Base-by-base conservation (phyloP, 2,797 vertebrate genomes). In the Enteromius fasciolatus region DNA sequence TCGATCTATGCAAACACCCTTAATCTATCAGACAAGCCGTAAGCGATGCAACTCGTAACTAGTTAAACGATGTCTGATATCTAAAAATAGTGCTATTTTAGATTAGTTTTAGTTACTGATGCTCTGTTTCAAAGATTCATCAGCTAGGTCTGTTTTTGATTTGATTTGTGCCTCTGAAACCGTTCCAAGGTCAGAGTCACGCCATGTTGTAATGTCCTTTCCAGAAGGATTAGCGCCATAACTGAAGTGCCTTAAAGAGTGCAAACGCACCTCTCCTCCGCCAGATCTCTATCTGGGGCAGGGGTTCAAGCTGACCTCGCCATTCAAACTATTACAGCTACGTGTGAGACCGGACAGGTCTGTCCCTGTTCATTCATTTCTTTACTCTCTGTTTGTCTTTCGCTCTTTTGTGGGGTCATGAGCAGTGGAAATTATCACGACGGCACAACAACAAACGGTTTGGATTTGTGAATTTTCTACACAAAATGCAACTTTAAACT, bases 251-350 rank as follows among this genome's bases (percentile, higher is more conserved):
- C 78, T 77, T 72, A 86, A 84, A 90, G 88, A 90, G 78, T 36
- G 87, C 82, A 84, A 81, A 87, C 88, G 79, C 90, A 87, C 88
- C 88, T 84, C 61, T 11, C 31, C 23, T 68, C 18, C 2, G 86
- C 64, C 89, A 87, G 90, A 93, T 92, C 89, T 84, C 87, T 93
- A 91, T 92, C 90, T 90, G 78, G 85, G 84, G 86, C 80, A 66
- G 28, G 78, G 89, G 84, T 88, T 89, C 46, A 54, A 54, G 20
- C 70, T 66, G 23, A 67, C 70, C 70, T 66, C 80, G 46, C 17
- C 31, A 64, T 25, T 33, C 14, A 41, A 82, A 57, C 25, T 31
- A 57, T 46, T 64, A 23, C 18, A 28, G 86, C 89, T 90, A 91
- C 88, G 90, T 86, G 86, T 85, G 81, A 83, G 85, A 91, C 92